These are phyloP conservation scores for Rousettus leschenaultii DNA, from an alignment of 2,113 vertebrate genomes.

Conservation along the genomic window DNA sequence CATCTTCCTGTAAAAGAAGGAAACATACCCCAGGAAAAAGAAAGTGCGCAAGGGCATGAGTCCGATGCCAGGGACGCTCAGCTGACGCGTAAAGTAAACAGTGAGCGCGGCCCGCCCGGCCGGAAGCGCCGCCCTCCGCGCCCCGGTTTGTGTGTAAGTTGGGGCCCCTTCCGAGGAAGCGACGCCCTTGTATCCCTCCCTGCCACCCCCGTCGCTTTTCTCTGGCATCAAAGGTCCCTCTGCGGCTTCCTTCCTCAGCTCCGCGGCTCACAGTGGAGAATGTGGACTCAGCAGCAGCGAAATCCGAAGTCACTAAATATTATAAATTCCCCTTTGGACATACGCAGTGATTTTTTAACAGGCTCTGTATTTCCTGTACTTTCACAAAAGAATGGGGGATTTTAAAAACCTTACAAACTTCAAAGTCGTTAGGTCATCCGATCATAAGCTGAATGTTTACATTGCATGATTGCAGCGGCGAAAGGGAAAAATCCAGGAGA, in stretches of 20 bases:
- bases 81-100: conserved; percentile 27
- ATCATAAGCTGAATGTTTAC: not conserved
- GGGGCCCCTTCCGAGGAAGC: not conserved
- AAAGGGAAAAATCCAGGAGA: not conserved
- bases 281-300: not conserved
- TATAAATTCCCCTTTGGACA: not conserved
- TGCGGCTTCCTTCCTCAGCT: not conserved
- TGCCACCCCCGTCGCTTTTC: not conserved
- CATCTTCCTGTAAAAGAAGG: conserved; percentile 57
- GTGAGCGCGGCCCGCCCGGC: not conserved
- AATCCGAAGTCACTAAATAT: not conserved
- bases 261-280: not conserved
- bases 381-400: not conserved
- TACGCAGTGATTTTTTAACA: not conserved
- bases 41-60: fast-evolving
- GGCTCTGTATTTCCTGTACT: not conserved
- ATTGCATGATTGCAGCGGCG: not conserved
- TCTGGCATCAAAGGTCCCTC: conserved; percentile 67
- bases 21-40: not conserved
- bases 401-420: not conserved
- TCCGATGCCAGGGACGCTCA: not conserved
- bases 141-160: not conserved
- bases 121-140: not conserved
- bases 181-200: conserved; percentile 42
- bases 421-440: not conserved